A percentile compares a stretch with the other conserved stretches of the same genome.
These are phyloP conservation scores for Chirona hameri DNA, from an alignment of 2,888 invertebrate species.

Conservation along the genomic window DNA sequence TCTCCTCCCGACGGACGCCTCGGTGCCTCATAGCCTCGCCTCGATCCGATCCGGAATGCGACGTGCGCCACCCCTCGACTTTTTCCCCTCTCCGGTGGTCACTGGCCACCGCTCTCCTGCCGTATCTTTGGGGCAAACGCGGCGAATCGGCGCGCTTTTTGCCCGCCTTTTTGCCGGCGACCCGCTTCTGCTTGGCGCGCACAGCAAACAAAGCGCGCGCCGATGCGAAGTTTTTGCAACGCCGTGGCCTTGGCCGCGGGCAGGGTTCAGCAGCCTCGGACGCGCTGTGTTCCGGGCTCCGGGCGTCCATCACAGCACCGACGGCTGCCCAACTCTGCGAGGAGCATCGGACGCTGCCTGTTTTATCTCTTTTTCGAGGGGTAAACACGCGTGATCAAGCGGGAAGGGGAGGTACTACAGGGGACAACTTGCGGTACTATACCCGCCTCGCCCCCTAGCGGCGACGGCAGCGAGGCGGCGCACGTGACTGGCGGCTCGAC, in stretches of 20 bases:
- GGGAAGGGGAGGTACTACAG: too few species aligned
- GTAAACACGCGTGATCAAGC: too few species aligned
- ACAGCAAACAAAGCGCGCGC: conserved; percentile 27
- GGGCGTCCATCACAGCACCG: not conserved
- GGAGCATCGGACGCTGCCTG: too few species aligned
- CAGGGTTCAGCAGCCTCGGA: not conserved
- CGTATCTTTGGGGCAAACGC: not conserved
- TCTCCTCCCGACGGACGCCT: too few species aligned
- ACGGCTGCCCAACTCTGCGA: not conserved
- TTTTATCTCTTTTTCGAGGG: too few species aligned
- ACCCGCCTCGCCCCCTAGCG: too few species aligned
- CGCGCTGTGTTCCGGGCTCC: not conserved
- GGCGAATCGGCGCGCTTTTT: not conserved
- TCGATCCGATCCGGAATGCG: not conserved
- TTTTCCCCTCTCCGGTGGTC: not conserved
- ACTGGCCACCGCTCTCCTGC: not conserved
- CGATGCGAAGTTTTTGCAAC: conserved; percentile 7
- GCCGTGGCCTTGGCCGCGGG: not conserved
- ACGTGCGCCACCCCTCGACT: not conserved
- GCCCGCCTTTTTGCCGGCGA: not conserved
- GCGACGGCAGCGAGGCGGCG: too few species aligned
- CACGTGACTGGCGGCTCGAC: not conserved
- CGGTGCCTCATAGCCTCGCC: too few species aligned
- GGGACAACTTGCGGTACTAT: too few species aligned
- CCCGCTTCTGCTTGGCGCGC: not conserved